Evolutionary conservation across 1,140 invertebrate genomes (phyloP).

Genomic region (Muscidifurax raptorellus): DNA sequence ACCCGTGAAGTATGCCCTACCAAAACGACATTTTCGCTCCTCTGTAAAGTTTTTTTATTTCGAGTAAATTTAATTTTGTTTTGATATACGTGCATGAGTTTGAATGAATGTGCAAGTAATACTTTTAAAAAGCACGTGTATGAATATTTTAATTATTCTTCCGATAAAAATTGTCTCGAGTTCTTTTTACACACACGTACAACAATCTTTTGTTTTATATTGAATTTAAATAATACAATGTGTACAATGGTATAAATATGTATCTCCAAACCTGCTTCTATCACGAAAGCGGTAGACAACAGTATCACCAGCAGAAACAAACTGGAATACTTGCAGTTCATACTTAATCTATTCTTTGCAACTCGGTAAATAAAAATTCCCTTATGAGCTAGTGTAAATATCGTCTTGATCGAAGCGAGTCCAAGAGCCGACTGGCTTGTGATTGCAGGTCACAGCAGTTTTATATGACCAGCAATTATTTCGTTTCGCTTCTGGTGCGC

Average conservation of each 20-base stretch:
- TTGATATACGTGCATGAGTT: too few relatives aligned
- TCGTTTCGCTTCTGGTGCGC: background rate
- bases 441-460: background rate
- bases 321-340: conserved; percentile 8
- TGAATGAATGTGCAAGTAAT: too few relatives aligned
- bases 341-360: background rate
- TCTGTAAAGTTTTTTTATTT: background rate
- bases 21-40: conserved; percentile 6
- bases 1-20: background rate
- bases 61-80: background rate
- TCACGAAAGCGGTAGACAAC: background rate
- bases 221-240: background rate
- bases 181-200: too few relatives aligned
- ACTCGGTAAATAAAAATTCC: background rate
- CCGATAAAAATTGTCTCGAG: too few relatives aligned
- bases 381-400: background rate
- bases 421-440: background rate
- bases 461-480: conserved; percentile 12
- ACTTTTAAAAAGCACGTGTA: too few relatives aligned
- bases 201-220: background rate
- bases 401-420: background rate
- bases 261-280: conserved; percentile 22
- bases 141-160: too few relatives aligned
- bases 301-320: conserved; percentile 20
- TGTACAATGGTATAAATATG: too few relatives aligned